Evolutionary conservation across 2,888 invertebrate species (phyloP).

Genomic region (Tricholauxania praeusta): DNA sequence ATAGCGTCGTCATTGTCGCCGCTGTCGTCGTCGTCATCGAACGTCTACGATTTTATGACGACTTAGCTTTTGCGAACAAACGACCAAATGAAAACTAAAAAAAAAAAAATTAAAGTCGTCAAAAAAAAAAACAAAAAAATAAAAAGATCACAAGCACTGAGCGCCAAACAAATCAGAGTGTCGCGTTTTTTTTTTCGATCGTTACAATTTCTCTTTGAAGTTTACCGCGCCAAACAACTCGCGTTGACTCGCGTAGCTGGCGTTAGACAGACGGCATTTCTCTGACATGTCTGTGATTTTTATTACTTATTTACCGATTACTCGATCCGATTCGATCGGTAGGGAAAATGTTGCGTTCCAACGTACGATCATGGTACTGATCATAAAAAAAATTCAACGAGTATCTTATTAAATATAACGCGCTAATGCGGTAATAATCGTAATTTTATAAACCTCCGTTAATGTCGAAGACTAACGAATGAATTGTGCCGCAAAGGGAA

Average conservation of each 20-base stretch:
- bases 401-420: constrained; percentile 11
- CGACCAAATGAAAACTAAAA: neutral
- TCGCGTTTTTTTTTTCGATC: constrained; percentile 26
- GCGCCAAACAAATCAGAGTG: constrained; percentile 36
- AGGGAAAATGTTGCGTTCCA: neutral
- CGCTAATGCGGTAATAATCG: constrained; percentile 33
- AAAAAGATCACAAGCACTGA: constrained; percentile 29
- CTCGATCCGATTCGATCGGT: neutral
- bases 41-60: constrained; percentile 7
- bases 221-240: constrained; percentile 28
- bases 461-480: constrained; percentile 24
- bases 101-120: constrained; percentile 9
- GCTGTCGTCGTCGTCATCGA: neutral
- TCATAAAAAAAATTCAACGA: too few species aligned
- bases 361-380: too few species aligned
- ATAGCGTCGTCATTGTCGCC: neutral
- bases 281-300: constrained; percentile 29
- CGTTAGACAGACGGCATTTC: constrained; percentile 35
- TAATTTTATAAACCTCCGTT: constrained; percentile 20
- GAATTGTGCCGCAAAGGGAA: constrained; percentile 1
- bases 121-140: constrained; percentile 5
- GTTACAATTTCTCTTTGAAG: constrained; percentile 35
- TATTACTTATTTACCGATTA: neutral
- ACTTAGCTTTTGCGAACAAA: constrained; percentile 1
- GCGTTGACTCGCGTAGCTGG: neutral